phyloP scores from a whole-genome alignment of 2,797 vertebrate genomes.

The Tiaroga cobitis region DNA sequence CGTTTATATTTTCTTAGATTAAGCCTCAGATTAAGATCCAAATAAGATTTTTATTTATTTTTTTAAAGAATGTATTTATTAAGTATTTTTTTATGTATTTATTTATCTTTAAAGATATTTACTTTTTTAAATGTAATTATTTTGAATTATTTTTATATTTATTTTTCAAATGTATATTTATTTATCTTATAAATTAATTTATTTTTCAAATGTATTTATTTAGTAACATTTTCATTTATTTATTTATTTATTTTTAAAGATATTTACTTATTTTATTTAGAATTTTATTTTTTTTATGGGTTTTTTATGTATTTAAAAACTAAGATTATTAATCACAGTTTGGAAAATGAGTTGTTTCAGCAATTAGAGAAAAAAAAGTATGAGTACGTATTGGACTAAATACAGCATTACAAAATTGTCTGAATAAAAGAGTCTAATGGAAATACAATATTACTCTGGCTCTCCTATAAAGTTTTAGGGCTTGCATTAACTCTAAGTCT shows the following conservation, averaged over 20 bases:
- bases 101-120: not conserved
- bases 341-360: not conserved
- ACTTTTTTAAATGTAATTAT: not conserved
- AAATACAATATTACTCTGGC: conserved; percentile 21
- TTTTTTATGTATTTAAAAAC: not conserved
- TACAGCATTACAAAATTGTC: not conserved
- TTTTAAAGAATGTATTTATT: not conserved
- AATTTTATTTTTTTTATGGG: not conserved
- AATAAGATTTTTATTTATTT: not conserved
- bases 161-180: not conserved
- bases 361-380: not conserved
- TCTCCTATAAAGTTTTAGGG: not conserved
- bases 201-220: not conserved
- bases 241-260: not conserved
- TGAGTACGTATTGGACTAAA: not conserved
- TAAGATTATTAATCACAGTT: not conserved
- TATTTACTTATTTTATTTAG: not conserved
- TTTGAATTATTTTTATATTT: not conserved
- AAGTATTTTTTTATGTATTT: not conserved
- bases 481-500: conserved; percentile 32
- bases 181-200: not conserved
- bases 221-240: not conserved
- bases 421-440: not conserved
- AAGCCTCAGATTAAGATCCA: not conserved
- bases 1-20: not conserved